These are phyloP conservation scores for Entosphenus tridentatus DNA, from an alignment of 2,113 vertebrate genomes.

Conservation along the genomic window DNA sequence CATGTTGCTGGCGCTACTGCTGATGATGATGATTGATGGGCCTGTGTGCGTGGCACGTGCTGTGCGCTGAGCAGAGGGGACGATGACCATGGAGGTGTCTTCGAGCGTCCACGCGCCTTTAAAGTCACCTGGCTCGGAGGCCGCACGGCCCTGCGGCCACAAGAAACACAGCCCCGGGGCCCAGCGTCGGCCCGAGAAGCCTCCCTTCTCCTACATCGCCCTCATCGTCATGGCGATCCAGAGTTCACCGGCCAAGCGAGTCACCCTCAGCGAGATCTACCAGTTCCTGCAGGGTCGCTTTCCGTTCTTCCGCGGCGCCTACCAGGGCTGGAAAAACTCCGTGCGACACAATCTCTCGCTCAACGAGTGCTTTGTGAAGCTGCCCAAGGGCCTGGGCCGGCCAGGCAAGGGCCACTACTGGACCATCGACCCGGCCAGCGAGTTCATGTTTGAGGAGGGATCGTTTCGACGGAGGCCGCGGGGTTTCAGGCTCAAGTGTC, in stretches of 20 bases:
- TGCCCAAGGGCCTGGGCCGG: conserved; percentile 5
- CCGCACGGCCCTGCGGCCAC: too few species aligned
- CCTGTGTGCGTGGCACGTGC: too few species aligned
- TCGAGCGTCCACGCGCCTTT: too few species aligned
- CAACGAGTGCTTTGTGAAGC: not conserved
- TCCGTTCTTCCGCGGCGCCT: conserved; percentile 5
- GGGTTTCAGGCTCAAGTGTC: not conserved
- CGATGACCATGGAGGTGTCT: too few species aligned
- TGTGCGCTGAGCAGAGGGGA: too few species aligned
- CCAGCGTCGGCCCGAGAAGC: not conserved
- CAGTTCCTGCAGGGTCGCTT: conserved; percentile 4
- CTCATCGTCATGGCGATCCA: conserved; percentile 3
- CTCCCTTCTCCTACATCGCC: conserved; percentile 3
- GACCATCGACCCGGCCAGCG: conserved; percentile 5
- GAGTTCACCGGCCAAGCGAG: conserved; percentile 3
- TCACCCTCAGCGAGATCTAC: conserved; percentile 6
- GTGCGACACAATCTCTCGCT: conserved; percentile 5
- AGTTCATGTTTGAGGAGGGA: conserved; percentile 5
- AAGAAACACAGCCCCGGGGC: not conserved
- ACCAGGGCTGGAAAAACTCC: conserved; percentile 3
- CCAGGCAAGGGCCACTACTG: conserved; percentile 3
- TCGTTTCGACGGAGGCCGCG: conserved; percentile 4
- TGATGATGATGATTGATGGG: too few species aligned
- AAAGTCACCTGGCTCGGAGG: too few species aligned
- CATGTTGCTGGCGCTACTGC: too few species aligned